Conservation (phyloP, 2,113 vertebrate genomes). For the Dasyurus viverrinus region DNA sequence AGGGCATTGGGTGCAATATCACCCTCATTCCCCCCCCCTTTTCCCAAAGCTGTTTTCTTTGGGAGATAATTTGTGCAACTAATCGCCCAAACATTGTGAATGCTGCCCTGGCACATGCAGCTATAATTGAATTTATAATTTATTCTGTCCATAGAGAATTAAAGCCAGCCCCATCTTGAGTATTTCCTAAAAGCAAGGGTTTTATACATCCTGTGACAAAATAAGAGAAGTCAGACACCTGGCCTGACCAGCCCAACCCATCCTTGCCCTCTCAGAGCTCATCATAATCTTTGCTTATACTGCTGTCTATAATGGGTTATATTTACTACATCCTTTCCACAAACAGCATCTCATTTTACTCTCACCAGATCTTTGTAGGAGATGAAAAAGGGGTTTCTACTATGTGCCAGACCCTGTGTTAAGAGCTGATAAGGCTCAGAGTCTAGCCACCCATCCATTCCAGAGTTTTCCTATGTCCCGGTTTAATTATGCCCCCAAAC, state of each 20-base stretch:
- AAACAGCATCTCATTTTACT: neutral
- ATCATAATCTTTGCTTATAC: neutral
- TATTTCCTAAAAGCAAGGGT: neutral
- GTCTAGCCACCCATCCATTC: neutral
- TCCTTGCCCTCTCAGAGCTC: neutral
- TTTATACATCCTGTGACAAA: neutral
- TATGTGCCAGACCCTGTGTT: neutral
- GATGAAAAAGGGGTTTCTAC: neutral
- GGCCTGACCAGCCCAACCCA: neutral
- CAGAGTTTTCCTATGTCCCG: neutral
- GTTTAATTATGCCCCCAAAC: neutral
- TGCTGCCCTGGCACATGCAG: accelerated
- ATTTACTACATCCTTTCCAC: neutral
- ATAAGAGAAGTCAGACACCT: neutral
- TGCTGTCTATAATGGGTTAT: neutral
- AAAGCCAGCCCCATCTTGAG: slow-evolving; percentile 54
- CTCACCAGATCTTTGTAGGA: neutral
- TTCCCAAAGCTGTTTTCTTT: slow-evolving; percentile 38
- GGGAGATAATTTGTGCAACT: neutral
- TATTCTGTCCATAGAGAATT: slow-evolving; percentile 58
- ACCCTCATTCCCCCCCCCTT: neutral
- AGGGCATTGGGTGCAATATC: slow-evolving; percentile 22
- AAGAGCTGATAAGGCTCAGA: neutral
- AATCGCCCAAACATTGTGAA: slow-evolving; percentile 39
- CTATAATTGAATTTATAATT: slow-evolving; percentile 62